These are phyloP conservation scores for Melanocharis versteri DNA, from an alignment of 2,113 vertebrate species.

Conservation along the genomic window DNA sequence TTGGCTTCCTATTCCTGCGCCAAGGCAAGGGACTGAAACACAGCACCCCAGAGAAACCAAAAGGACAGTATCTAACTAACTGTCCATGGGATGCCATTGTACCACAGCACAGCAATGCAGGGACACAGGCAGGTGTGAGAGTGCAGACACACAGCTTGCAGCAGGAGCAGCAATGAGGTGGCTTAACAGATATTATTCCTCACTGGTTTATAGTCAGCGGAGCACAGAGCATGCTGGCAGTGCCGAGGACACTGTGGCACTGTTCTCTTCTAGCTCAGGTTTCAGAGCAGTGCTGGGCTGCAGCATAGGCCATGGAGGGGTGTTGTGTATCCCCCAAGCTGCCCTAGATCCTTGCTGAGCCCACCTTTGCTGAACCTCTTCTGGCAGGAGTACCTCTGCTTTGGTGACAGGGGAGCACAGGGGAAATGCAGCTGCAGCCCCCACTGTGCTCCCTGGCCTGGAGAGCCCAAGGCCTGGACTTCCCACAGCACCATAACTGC, in stretches of 20 bases:
- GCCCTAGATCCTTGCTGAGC: neutral
- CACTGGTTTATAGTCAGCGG: neutral
- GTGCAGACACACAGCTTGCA: neutral
- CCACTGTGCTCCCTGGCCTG: neutral
- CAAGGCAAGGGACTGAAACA: neutral
- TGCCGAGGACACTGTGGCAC: accelerated
- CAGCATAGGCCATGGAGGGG: neutral
- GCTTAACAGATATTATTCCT: neutral
- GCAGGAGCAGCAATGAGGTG: neutral
- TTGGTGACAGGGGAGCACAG: neutral
- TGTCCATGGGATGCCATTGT: neutral
- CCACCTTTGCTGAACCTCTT: neutral
- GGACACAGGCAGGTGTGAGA: neutral
- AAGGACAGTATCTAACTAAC: neutral
- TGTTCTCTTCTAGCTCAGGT: neutral
- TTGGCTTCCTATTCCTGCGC: neutral
- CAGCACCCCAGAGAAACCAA: neutral
- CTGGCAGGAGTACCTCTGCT: neutral
- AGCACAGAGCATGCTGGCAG: neutral
- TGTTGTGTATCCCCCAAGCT: neutral
- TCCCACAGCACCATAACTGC: neutral
- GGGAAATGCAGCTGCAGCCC: neutral
- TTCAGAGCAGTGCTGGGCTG: neutral
- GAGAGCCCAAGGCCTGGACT: neutral
- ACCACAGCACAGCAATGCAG: neutral